phyloP scores from a whole-genome alignment of 2,888 invertebrate genomes.

The Alcis repandata region DNA sequence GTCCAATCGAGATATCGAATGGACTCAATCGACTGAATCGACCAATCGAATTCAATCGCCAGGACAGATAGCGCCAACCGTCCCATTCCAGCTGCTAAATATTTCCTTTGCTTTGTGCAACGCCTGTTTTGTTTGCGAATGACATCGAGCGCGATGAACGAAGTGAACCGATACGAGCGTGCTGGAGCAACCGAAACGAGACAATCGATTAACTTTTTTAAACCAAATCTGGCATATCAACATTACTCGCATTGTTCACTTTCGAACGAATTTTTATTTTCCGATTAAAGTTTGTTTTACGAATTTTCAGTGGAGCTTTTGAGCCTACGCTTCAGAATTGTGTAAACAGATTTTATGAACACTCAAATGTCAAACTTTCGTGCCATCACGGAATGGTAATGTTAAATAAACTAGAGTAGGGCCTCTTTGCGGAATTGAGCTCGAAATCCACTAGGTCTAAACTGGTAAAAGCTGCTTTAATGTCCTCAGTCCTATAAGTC shows the following conservation, averaged over 20 bases:
- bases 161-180: slow-evolving; percentile 2
- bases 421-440: slow-evolving; percentile 12
- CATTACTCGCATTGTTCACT: slow-evolving; percentile 1
- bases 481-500: too few relatives aligned
- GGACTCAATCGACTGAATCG: slow-evolving; percentile 69
- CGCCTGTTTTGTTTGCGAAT: slow-evolving; percentile 40
- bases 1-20: slow-evolving; percentile 66
- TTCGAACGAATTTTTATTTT: slow-evolving; percentile 11
- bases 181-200: slow-evolving; percentile 1
- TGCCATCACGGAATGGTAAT: slow-evolving; percentile 26
- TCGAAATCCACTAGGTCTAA: slow-evolving; percentile 8
- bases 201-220: slow-evolving; percentile 17
- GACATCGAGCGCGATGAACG: slow-evolving; percentile 22
- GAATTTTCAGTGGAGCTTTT: slow-evolving; percentile 30
- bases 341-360: slow-evolving; percentile 35
- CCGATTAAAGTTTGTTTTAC: slow-evolving; percentile 21
- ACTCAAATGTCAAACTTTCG: slow-evolving; percentile 30
- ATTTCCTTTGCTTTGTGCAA: slow-evolving; percentile 50
- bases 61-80: slow-evolving; percentile 48
- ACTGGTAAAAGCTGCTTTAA: too few relatives aligned
- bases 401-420: slow-evolving; percentile 20
- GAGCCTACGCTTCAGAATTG: slow-evolving; percentile 24
- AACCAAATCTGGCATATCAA: slow-evolving; percentile 15
- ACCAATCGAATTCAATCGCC: slow-evolving; percentile 62
- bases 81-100: slow-evolving; percentile 52